Base-by-base conservation (phyloP, 2,797 vertebrate genomes). In the Myripristis jacobus region DNA sequence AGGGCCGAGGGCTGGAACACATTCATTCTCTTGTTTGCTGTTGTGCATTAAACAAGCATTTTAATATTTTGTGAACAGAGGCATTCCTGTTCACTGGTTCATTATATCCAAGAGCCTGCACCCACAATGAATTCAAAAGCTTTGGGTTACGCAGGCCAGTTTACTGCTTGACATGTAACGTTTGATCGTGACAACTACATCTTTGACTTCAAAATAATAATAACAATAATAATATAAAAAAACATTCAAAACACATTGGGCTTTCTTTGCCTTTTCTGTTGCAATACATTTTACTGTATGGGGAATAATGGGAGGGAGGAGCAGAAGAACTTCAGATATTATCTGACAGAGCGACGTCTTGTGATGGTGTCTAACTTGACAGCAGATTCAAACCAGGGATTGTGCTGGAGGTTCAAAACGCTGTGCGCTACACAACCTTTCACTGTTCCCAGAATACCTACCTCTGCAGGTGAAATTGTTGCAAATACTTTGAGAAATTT, bases 41-140 rank as follows among this genome's bases (percentile, higher is more conserved):
- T 43, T 52, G 31, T 15, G 29, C 46, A 66, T 66, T 67, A 13
- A 38, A 65, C 55, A 58, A 36, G 34, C 34, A 10, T 36, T 36
- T 36, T 36, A 29, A 36, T 36, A 36, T 10, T 36, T 36, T 36
- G 34, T 36, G 34, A 36, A 10, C 9, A 10, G 2, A 10, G 6
- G 9, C 5, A 36, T 36, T 36, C 6, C 3, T 36, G 6, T 36
- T 8, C 9, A 8, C 9, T 10, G 1, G 9, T 36, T 36, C 8
- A 9, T 36, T 36, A 36, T 36, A 9, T 9, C 8, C 34, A 36
- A 36, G 29, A 31, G 8, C 8, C 34, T 36, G 34, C 2, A 36
- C 6, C 8, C 6, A 36, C 6, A 8, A 36, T 36, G 34, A 9
- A 36, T 36, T 36, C 0, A 36, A 36, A 7, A 10, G 34, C 2